Conservation (phyloP, 2,113 vertebrate species). For the Rhinogobius similis region DNA sequence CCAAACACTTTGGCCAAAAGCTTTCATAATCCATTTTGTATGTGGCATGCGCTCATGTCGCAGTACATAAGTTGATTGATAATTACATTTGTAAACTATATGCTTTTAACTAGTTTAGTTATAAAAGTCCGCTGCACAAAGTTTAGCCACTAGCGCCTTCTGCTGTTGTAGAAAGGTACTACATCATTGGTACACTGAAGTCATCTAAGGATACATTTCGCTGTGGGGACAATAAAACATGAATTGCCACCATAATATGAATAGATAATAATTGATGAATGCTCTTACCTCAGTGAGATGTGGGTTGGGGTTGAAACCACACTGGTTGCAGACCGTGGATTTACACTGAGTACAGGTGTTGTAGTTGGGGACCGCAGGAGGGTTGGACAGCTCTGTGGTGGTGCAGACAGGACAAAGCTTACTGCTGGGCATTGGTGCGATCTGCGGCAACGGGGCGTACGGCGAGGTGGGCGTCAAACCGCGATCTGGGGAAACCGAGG, state of each 20-base stretch:
- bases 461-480: conserved; percentile 93
- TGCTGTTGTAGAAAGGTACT: too few species aligned
- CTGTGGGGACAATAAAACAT: too few species aligned
- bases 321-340: conserved; percentile 96
- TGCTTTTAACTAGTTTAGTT: too few species aligned
- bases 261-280: background rate
- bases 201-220: too few species aligned
- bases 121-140: too few species aligned
- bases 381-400: conserved; percentile 91
- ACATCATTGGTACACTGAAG: too few species aligned
- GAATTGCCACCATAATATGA: background rate
- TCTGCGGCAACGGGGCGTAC: conserved; percentile 91
- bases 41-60: too few species aligned
- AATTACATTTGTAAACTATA: too few species aligned
- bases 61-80: too few species aligned
- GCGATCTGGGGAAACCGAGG: conserved; percentile 85
- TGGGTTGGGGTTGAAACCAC: conserved; percentile 98
- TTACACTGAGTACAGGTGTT: conserved; percentile 97
- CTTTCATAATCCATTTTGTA: too few species aligned
- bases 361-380: conserved; percentile 91
- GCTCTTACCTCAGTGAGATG: conserved; percentile 94
- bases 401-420: conserved; percentile 97
- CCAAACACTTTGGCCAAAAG: too few species aligned
- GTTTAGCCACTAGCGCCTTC: too few species aligned
- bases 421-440: conserved; percentile 95